Evolutionary conservation across 2,113 vertebrate genomes (phyloP), one percentile per base, ranked within the genome.

Genomic region (Scophthalmus maximus): DNA sequence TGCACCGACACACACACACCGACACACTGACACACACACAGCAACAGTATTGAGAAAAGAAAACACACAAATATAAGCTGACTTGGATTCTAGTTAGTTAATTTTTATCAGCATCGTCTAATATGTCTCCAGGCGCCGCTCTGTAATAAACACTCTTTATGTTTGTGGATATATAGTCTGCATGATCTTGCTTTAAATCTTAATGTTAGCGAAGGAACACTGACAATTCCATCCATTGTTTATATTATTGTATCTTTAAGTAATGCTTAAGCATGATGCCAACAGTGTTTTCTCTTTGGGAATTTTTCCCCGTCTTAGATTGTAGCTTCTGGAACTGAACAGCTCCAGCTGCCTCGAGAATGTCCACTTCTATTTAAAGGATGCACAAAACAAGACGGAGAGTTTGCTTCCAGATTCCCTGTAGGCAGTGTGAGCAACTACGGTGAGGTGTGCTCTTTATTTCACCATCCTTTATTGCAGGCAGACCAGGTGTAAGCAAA

Each of bases 21-120:
- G n/a, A n/a, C n/a, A n/a, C n/a, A n/a, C n/a, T n/a, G n/a, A n/a
- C n/a, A 46, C 18, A 20, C 17, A 10, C 74, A 51, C 25, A 11
- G 20, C 50, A 57, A 65, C 32, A 47, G 9, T 17, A n/a, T 10
- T 53, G 23, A 30, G 17, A 10, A 68, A 55, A 61, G 29, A 52
- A 27, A 52, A 27, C 26, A 62, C 50, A 32, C 20, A 32, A 17
- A 38, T 5, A 34, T 9, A 34, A 34, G 32, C 9, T 20, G 4
- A 46, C 42, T 46, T 25, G 38, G 46, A 46, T 72, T 78, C 61
- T 15, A 34, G 60, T 42, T 47, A 46, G 52, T 63, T 67, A 26
- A 73, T 81, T 55, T 64, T 57, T 81, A 73, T 78, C 56, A 72
- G 62, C 68, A 42, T 68, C 67, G 76, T 65, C 27, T 75, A 53